phyloP scores from a whole-genome alignment of 2,888 invertebrate species.

The Beris chalybata region DNA sequence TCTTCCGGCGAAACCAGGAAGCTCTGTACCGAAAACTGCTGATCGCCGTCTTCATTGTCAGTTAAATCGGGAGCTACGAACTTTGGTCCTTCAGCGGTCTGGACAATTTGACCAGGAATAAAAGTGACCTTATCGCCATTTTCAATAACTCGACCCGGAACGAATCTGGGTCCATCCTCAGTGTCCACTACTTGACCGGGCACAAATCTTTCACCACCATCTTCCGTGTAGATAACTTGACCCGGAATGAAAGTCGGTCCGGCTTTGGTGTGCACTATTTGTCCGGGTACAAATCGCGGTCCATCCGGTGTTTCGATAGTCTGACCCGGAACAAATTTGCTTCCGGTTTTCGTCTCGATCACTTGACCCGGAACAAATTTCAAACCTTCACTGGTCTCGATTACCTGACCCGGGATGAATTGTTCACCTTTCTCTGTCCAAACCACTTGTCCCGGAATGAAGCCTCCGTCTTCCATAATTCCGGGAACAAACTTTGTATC shows the following conservation, averaged over 20 bases:
- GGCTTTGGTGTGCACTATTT: conserved; percentile 73
- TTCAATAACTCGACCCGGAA: conserved; percentile 73
- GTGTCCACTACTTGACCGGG: conserved; percentile 74
- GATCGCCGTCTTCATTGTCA: conserved; percentile 65
- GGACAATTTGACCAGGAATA: conserved; percentile 76
- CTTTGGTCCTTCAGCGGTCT: conserved; percentile 70
- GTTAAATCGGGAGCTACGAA: conserved; percentile 71
- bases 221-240: conserved; percentile 65
- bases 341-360: conserved; percentile 67
- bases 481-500: conserved; percentile 71
- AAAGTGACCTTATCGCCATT: conserved; percentile 73
- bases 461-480: conserved; percentile 67
- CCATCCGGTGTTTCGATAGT: conserved; percentile 72
- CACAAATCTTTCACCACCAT: conserved; percentile 60
- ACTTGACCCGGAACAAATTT: conserved; percentile 80
- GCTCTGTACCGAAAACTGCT: conserved; percentile 72
- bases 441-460: conserved; percentile 70
- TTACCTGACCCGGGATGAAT: conserved; percentile 72
- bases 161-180: conserved; percentile 69
- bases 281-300: conserved; percentile 75
- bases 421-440: conserved; percentile 70
- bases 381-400: conserved; percentile 67
- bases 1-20: conserved; percentile 62
- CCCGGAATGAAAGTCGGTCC: conserved; percentile 79
- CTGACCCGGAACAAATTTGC: conserved; percentile 75